Evolutionary conservation across 2,797 vertebrate species (phyloP), one percentile per base, ranked within the genome.

Genomic region (Arctocebus calabarensis): DNA sequence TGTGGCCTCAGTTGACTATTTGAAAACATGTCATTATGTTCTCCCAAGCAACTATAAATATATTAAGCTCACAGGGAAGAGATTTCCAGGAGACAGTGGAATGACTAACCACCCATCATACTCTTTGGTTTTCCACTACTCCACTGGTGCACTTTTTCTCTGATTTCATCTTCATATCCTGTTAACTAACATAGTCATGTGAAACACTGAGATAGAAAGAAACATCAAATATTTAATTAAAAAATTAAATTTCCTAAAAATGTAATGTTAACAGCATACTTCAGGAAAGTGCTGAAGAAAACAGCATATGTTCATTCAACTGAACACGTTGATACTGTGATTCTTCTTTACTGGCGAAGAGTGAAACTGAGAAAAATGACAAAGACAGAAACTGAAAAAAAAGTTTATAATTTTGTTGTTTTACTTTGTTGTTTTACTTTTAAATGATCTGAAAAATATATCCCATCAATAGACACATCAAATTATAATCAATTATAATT

Each of bases 1-100:
- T 84, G 90, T 88, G 94, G 86, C 85, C 85, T 95, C 7, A 92
- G 32, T 59, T 92, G 78, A 83, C 32, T 11, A 52, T 77, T 90
- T 68, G 68, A 70, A 48, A 34, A 79, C 17, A 83, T 74, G 11
- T 68, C 8, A 52, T 61, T 94, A 84, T 87, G 0, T 83, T 61
- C 32, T 93, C 20, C 59, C 17, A 71, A 66, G 70, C 8, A 85
- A n/a, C 13, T 88, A 19, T 88, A 85, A 43, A 10, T 88, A 19
- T 88, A 57, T 66, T 75, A 37, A 59, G 34, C 19, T 61, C 25
- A 48, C 22, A 74, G 32, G 59, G 8, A 34, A 78, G 16, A 68
- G 27, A 75, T 45, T 59, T 85, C 68, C 10, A 83, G 37, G 19
- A 45, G 29, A 45, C 40, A 43, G 62, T 82, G 77, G 13, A 88